Base-by-base conservation (phyloP, 2,888 invertebrate species). In the Druceiella hillmani region DNA sequence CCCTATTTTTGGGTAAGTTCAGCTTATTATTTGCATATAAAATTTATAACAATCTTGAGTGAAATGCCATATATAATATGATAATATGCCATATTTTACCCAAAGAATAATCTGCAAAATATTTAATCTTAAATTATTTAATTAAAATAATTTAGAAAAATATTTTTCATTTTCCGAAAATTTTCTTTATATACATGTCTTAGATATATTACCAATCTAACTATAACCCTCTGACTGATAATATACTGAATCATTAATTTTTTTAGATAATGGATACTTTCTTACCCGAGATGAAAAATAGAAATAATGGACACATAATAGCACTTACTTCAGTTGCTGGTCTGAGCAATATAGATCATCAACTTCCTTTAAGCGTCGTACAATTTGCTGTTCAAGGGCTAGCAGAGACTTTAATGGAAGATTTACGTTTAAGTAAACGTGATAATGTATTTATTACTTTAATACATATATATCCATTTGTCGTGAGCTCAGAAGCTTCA, bases 351-450 rank as follows among this genome's bases (percentile, higher is more conserved):
- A 64, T 74, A 14, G 68, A 73, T 30, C 71, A 74, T 46, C 72
- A 76, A 48, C 69, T 79, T 58, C 76, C 79, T 1, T 57, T 79
- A 9, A 75, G 78, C 39, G 76, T 79, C 1, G 75, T 79, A 1
- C 81, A 81, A 57, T 80, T 80, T 56, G 81, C 80, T 10, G 74
- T 80, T 2, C 76, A 78, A 52, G 81, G 81, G 3, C 59, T 81
- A 20, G 76, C 78, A 1, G 79, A 80, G 51, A 76, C 79, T 2
- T 56, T 81, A 3, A 71, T 74, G 52, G 76, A 76, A 48, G 77
- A 81, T 47, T 57, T 81, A 1, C 66, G 78, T 24, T 66, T 76
- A 25, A 67, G 70, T 17, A 75, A 75, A 45, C 62, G 64, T 33
- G 62, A 71, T 48, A 72, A 74, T 38, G 74, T 81, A 2, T 64